Percentiles rank a stretch among this genome's conserved stretches.
Conservation (phyloP, 2,888 invertebrate species). For the Brachycybe producta region DNA sequence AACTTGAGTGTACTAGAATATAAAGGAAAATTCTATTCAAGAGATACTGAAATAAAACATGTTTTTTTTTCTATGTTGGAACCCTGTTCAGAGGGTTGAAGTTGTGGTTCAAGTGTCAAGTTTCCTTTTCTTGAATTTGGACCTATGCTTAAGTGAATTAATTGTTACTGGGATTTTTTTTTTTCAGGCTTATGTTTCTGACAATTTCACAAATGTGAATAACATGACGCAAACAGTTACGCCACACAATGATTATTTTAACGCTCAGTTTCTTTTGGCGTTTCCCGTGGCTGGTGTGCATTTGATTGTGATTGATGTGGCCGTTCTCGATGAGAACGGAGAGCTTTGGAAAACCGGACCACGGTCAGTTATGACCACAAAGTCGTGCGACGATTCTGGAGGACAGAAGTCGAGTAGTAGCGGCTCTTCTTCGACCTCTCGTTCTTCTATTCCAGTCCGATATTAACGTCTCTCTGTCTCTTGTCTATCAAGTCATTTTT, state of each 20-base stretch:
- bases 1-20: too few species aligned
- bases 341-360: slow-evolving; percentile 85
- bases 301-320: slow-evolving; percentile 67
- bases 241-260: slow-evolving; percentile 88
- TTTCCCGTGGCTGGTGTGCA: slow-evolving; percentile 48
- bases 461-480: slow-evolving; percentile 6
- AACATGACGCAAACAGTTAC: slow-evolving; percentile 64
- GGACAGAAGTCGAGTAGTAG: slow-evolving; percentile 1
- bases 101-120: too few species aligned
- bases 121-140: too few species aligned
- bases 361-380: slow-evolving; percentile 57
- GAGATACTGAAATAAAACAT: too few species aligned
- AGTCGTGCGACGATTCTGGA: slow-evolving; percentile 50
- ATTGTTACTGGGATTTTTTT: too few species aligned
- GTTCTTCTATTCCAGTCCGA: neutral
- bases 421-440: neutral
- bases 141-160: too few species aligned
- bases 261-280: slow-evolving; percentile 74
- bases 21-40: too few species aligned
- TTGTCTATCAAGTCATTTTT: too few species aligned
- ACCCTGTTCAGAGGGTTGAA: too few species aligned
- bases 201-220: too few species aligned
- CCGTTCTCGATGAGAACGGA: slow-evolving; percentile 65
- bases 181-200: too few species aligned
- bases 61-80: too few species aligned